Evolutionary conservation across 2,797 vertebrate species (phyloP).

Genomic region (Euthynnus affinis): DNA sequence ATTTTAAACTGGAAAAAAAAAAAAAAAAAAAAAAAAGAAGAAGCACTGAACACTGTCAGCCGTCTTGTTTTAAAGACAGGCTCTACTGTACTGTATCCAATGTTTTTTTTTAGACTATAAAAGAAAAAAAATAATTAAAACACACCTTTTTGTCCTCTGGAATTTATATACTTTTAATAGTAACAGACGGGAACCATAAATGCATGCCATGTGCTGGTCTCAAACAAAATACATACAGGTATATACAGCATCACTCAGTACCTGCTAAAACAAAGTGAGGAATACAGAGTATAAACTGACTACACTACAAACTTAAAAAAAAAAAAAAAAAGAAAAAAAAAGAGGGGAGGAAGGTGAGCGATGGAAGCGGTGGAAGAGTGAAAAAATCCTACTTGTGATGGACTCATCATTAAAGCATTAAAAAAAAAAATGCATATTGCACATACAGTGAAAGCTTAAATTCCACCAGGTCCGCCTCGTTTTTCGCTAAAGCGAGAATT

Average conservation of each 20-base stretch:
- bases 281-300: slow-evolving; percentile 91
- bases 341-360: slow-evolving; percentile 39
- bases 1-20: slow-evolving; percentile 77
- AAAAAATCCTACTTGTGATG: slow-evolving; percentile 89
- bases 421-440: slow-evolving; percentile 95
- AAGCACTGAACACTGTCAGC: slow-evolving; percentile 87
- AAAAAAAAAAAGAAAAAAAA: slow-evolving; percentile 57
- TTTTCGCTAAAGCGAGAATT: slow-evolving; percentile 85
- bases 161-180: slow-evolving; percentile 93
- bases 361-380: slow-evolving; percentile 82
- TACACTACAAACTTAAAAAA: slow-evolving; percentile 91
- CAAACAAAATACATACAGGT: slow-evolving; percentile 91
- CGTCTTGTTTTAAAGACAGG: slow-evolving; percentile 76
- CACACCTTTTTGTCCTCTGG: slow-evolving; percentile 91
- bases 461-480: slow-evolving; percentile 91
- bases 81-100: slow-evolving; percentile 78
- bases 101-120: slow-evolving; percentile 84
- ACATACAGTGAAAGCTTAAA: slow-evolving; percentile 97
- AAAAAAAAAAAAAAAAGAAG: slow-evolving; percentile 46
- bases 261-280: slow-evolving; percentile 98
- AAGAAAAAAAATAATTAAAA: slow-evolving; percentile 89
- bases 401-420: slow-evolving; percentile 93
- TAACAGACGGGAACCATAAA: slow-evolving; percentile 95
- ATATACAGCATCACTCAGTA: slow-evolving; percentile 99
- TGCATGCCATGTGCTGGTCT: slow-evolving; percentile 96